These are phyloP conservation scores for Drosophila emarginata DNA, from an alignment of 2,888 invertebrate species.

Conservation along the genomic window DNA sequence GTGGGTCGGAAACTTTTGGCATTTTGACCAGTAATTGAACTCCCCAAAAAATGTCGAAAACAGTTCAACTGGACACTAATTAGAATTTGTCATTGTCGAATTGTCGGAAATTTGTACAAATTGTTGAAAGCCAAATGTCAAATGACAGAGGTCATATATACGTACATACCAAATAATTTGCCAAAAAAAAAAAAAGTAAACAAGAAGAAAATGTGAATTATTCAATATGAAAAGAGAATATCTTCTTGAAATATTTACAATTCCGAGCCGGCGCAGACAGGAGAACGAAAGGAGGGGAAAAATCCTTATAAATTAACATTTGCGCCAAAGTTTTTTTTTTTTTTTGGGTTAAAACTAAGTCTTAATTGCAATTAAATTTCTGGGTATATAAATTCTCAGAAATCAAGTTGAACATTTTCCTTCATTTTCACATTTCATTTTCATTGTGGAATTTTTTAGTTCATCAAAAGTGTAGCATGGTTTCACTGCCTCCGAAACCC, in stretches of 20 bases:
- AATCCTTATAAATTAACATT: neutral
- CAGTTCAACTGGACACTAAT: constrained; percentile 54
- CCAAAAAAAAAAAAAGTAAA: neutral
- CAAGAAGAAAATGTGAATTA: neutral
- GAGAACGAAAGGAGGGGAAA: neutral
- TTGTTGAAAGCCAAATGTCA: constrained; percentile 9
- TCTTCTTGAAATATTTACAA: neutral
- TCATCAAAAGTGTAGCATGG: constrained; percentile 12
- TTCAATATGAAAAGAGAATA: neutral
- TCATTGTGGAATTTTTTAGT: constrained; percentile 5
- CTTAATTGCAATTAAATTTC: constrained; percentile 6
- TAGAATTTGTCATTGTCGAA: constrained; percentile 50
- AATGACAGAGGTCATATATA: constrained; percentile 1
- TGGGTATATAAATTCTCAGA: neutral
- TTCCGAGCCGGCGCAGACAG: no score
- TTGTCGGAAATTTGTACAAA: constrained; percentile 22
- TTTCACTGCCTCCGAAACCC: neutral
- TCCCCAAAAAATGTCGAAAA: constrained; percentile 51
- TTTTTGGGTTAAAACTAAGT: neutral
- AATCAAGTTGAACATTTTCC: neutral
- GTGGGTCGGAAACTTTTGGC: constrained; percentile 46
- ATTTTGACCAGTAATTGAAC: constrained; percentile 66
- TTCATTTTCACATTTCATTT: neutral
- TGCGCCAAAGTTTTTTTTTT: neutral
- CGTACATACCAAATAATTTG: neutral